phyloP scores from a whole-genome alignment of 2,888 invertebrate species.

The Phania funesta region DNA sequence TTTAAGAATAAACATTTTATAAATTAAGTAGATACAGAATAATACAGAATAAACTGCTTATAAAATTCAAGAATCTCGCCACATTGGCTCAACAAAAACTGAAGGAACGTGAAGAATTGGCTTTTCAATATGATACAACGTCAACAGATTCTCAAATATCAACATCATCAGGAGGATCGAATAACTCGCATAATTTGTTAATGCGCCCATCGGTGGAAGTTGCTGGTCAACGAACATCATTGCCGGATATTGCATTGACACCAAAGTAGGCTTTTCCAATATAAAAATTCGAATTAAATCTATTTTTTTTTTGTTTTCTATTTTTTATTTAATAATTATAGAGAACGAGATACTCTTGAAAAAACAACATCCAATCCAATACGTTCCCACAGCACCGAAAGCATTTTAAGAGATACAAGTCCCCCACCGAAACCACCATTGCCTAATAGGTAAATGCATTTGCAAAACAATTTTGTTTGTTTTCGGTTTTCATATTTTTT shows the following conservation, averaged over 20 bases:
- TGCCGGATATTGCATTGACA: slow-evolving; percentile 91
- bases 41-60: neutral
- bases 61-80: slow-evolving; percentile 84
- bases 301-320: neutral
- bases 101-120: slow-evolving; percentile 82
- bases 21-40: neutral
- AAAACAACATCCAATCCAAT: slow-evolving; percentile 83
- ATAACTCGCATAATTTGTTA: slow-evolving; percentile 72
- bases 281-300: neutral
- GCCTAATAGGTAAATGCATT: slow-evolving; percentile 85
- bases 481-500: neutral
- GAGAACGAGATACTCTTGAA: slow-evolving; percentile 80
- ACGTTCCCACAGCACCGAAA: slow-evolving; percentile 91
- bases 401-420: slow-evolving; percentile 86
- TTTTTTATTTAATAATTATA: slow-evolving; percentile 55
- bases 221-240: slow-evolving; percentile 84
- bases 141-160: slow-evolving; percentile 68
- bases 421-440: slow-evolving; percentile 95
- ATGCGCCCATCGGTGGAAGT: slow-evolving; percentile 79
- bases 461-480: neutral
- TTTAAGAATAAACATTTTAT: neutral
- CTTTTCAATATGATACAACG: slow-evolving; percentile 74
- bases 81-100: slow-evolving; percentile 91
- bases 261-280: slow-evolving; percentile 86
- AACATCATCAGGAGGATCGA: slow-evolving; percentile 61